Percentiles rank a stretch among this genome's conserved stretches.
phyloP scores from a whole-genome alignment of 2,888 invertebrate species.

The Orchestes rusci region DNA sequence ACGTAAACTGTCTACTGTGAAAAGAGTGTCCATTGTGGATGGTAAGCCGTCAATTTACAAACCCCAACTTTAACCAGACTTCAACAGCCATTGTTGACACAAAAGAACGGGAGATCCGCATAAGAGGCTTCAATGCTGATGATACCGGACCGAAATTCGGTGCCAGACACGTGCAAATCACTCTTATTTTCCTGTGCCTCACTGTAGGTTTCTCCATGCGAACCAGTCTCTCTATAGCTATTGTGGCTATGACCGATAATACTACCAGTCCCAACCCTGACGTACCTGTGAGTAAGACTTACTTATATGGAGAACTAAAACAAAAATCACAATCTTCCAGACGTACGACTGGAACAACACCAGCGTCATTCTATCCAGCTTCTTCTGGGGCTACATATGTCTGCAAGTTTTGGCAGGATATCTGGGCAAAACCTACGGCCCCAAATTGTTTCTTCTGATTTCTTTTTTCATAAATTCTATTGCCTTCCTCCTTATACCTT shows the following conservation, averaged over 20 bases:
- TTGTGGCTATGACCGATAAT: slow-evolving; percentile 64
- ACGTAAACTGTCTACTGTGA: too few relatives aligned
- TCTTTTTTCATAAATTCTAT: slow-evolving; percentile 52
- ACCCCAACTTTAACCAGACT: too few relatives aligned
- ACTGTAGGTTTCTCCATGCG: slow-evolving; percentile 55
- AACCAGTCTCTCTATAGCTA: slow-evolving; percentile 59
- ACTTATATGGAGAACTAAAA: too few relatives aligned
- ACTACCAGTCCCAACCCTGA: slow-evolving; percentile 32
- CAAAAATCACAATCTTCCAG: too few relatives aligned
- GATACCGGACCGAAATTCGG: slow-evolving; percentile 43
- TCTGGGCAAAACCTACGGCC: slow-evolving; percentile 66
- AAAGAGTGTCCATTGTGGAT: too few relatives aligned
- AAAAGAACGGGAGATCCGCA: slow-evolving; percentile 8
- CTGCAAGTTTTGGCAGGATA: slow-evolving; percentile 66
- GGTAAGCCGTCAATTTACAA: too few relatives aligned
- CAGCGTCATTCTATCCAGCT: slow-evolving; percentile 58
- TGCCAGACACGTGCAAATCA: slow-evolving; percentile 54
- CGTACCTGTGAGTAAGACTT: slow-evolving; percentile 10
- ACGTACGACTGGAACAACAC: slow-evolving; percentile 16
- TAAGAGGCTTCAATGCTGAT: slow-evolving; percentile 8
- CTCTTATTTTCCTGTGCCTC: slow-evolving; percentile 53
- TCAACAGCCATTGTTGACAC: not conserved
- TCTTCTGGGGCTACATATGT: slow-evolving; percentile 73
- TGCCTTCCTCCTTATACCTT: slow-evolving; percentile 51
- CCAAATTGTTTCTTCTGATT: slow-evolving; percentile 56